Base-by-base conservation (phyloP, 1,140 invertebrate species). In the Aleiodes sp. region DNA sequence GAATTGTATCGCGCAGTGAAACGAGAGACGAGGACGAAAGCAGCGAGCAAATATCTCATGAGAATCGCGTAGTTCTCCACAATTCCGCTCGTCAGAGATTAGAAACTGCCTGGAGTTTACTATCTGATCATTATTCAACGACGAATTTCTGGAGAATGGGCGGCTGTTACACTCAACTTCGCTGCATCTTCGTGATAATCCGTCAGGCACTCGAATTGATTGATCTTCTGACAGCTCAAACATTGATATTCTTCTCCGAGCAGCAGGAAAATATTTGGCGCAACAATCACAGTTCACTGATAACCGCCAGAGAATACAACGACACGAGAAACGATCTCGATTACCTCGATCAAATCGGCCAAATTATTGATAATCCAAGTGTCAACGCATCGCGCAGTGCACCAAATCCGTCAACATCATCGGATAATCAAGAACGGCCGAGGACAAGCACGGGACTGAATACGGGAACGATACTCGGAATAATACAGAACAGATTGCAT, bases 211-310 rank as follows among this genome's bases (percentile, higher is more conserved):
- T 59, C 4, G 56, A 59, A 16, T 26, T 59, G n/a, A 59, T 59
- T n/a, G 56, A 59, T 59, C n/a, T 59, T 2, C n/a, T 59, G 4
- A 59, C 56, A 9, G 56, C 56, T 29, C 56, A 59, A 26, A 59
- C 56, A 28, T 31, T 59, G n/a, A 31, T 59, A 29, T 29, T 59
- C 0, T 59, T 59, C 14, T 59, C 24, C 4, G 56, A 29, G n/a
- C 56, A 59, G 28, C 56, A 59, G n/a, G 26, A 59, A 26, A 59
- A 29, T 12, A 59, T 52, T 1, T 12, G 56, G 28, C 28, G 14
- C 8, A 59, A 59, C 28, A 59, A 31, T 31, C 24, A 59, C 7
- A 29, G 28, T 14, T 59, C 26, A 3, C 12, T 26, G 7, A 31
- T 33, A 2, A 59, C 46, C 10, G 19, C 46, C 0, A 59, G 26